Evolutionary conservation across 1,140 invertebrate species (phyloP), one percentile per base, ranked within the genome.

Genomic region (Caenorhabditis latens): DNA sequence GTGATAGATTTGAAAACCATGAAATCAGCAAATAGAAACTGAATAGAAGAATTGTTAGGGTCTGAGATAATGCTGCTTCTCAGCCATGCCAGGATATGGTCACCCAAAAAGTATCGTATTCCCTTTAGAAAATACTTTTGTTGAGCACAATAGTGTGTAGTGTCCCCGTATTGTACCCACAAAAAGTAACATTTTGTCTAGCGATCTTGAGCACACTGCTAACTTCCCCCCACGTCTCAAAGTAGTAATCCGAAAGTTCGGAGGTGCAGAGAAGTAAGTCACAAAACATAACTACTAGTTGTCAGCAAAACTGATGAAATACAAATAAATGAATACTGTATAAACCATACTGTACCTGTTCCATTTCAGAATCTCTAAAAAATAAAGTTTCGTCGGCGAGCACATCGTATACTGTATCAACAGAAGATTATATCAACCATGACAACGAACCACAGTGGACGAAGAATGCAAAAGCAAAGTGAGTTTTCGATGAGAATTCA

Each of bases 191-290:
- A 63, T 71, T 46, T 71, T 43, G 65, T 71, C 65, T 71, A 71
- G 21, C 65, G 65, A 71, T 46, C 65, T 71, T 46, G 40, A 43
- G 40, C 65, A 43, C 65, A 43, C 42, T 71, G 40, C 24, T 40
- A 7, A 32, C 24, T 21, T 63, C 24, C 24, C 24, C 61, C 32
- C 55, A 7, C 55, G n/a, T 43, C 19, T 42, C 16, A 32, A 40
- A 65, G 24, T 40, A 40, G 42, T 71, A 71, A 71, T 71, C 65
- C 65, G 65, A 71, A 71, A 71, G 65, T 71, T 71, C 65, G 65
- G 65, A 46, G 42, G 40, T 11, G 11, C 40, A 19, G 11, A 24
- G 9, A 53, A 53, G 50, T 16, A 61, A 32, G 32, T 61, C n/a
- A 61, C 57, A 61, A 58, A 61, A 61, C 57, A 16, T 9, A 61